phyloP scores from a whole-genome alignment of 2,113 vertebrate species.

The Peromyscus polionotus region DNA sequence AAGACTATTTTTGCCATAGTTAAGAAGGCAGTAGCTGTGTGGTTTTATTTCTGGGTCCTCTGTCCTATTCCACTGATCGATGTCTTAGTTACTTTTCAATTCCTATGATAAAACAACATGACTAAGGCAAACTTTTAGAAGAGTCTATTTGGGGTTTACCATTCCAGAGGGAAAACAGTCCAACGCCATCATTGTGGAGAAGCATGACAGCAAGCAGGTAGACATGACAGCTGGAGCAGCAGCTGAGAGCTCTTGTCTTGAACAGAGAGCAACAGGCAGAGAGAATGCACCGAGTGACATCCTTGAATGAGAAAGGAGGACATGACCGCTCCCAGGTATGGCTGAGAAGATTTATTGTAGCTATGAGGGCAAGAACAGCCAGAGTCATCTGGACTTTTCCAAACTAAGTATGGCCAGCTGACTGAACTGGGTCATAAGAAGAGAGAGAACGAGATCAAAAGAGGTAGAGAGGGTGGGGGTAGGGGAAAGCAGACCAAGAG shows the following conservation, averaged over 20 bases:
- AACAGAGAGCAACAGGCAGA: background rate
- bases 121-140: background rate
- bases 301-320: background rate
- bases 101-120: background rate
- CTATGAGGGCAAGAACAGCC: background rate
- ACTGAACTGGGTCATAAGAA: background rate
- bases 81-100: background rate
- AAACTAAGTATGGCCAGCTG: background rate
- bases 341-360: background rate
- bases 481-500: background rate
- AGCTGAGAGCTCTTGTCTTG: background rate
- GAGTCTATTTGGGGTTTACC: background rate
- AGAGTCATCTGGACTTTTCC: background rate
- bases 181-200: background rate
- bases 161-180: background rate
- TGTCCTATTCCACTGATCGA: background rate
- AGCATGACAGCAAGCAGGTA: background rate
- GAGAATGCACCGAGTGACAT: background rate
- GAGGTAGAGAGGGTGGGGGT: background rate
- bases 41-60: no score
- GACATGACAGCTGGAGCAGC: background rate
- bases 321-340: background rate
- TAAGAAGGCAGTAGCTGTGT: background rate
- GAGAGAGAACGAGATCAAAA: background rate
- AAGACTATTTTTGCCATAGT: background rate